Base-by-base conservation (phyloP, 2,797 vertebrate species). In the Meriones psammophilus region DNA sequence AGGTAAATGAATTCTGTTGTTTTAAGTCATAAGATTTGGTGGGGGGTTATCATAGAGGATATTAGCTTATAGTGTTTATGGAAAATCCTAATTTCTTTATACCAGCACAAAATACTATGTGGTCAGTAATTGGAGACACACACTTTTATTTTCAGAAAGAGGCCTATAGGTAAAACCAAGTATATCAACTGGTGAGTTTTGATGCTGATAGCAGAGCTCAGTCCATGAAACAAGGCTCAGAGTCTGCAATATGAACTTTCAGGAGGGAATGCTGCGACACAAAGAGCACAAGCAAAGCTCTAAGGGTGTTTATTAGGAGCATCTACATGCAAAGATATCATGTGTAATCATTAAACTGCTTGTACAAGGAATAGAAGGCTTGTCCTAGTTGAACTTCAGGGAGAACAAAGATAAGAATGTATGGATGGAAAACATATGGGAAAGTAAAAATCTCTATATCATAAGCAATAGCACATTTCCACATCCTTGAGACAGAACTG, bases 121-220 rank as follows among this genome's bases (percentile, higher is more conserved):
- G 76, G 30, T 28, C 79, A 87, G 28, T 79, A 88, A 84, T 74
- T 92, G 46, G 36, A 66, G 62, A 71, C 33, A 58, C 33, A 89
- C 8, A 91, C 9, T 46, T 15, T 1, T 33, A 87, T 79, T 95
- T 95, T 79, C 92, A 89, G 88, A 94, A 58, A 86, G 68, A 12
- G 42, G 30, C 39, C 92, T 28, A 10, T 42, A 58, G 78, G 85
- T 62, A 81, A 94, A 90, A 50, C 0, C 58, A 42, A 78, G 7
- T 64, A 76, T 58, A 84, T 69, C 39, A 84, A 60, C 84, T n/a
- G 20, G 58, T 36, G 18, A 92, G 17, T 68, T 30, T 68, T 12
- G 1, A 24, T n/a, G 3, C 8, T 85, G 42, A 15, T n/a, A 50
- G 42, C 30, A n/a, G 18, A 68, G 20, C 3, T 50, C 30, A 8